Evolutionary conservation across 2,888 invertebrate genomes (phyloP).

Genomic region (Cosmorhoe ocellata): DNA sequence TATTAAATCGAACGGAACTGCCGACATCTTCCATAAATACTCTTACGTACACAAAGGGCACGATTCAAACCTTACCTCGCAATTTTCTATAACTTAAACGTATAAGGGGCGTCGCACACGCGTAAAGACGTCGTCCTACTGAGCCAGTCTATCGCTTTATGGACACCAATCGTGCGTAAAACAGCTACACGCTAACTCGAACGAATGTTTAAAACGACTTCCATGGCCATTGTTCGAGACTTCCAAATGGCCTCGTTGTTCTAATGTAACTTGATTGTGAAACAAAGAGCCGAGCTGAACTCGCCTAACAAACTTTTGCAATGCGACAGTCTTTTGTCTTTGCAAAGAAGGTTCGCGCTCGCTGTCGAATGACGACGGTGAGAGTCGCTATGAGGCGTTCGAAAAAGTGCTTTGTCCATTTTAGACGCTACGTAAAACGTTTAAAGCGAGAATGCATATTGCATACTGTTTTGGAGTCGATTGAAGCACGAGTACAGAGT

Average conservation of each 20-base stretch:
- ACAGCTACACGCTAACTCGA: slow-evolving; percentile 53
- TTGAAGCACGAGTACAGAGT: background rate
- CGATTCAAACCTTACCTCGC: slow-evolving; percentile 29
- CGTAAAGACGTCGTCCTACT: slow-evolving; percentile 36
- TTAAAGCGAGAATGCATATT: slow-evolving; percentile 7
- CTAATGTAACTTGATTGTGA: slow-evolving; percentile 70
- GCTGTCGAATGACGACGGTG: slow-evolving; percentile 24
- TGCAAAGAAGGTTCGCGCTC: slow-evolving; percentile 54
- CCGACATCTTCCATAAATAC: slow-evolving; percentile 29
- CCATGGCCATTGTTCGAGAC: slow-evolving; percentile 56
- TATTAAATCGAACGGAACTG: slow-evolving; percentile 31
- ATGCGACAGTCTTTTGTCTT: slow-evolving; percentile 69
- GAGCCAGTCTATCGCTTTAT: slow-evolving; percentile 52
- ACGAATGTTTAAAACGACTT: slow-evolving; percentile 64
- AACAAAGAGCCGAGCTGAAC: slow-evolving; percentile 57
- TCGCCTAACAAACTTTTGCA: slow-evolving; percentile 57
- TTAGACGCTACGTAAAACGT: slow-evolving; percentile 1
- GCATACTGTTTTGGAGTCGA: background rate
- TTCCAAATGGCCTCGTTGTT: slow-evolving; percentile 54
- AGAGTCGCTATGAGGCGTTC: slow-evolving; percentile 9
- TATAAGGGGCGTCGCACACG: slow-evolving; percentile 36
- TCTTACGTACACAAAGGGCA: slow-evolving; percentile 27
- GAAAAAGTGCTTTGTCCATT: slow-evolving; percentile 8
- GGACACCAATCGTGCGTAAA: slow-evolving; percentile 64
- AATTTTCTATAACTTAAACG: slow-evolving; percentile 36